Percentiles rank a stretch among this genome's conserved stretches.
Conservation (phyloP, 2,113 vertebrate species). For the Bujurquina vittata region DNA sequence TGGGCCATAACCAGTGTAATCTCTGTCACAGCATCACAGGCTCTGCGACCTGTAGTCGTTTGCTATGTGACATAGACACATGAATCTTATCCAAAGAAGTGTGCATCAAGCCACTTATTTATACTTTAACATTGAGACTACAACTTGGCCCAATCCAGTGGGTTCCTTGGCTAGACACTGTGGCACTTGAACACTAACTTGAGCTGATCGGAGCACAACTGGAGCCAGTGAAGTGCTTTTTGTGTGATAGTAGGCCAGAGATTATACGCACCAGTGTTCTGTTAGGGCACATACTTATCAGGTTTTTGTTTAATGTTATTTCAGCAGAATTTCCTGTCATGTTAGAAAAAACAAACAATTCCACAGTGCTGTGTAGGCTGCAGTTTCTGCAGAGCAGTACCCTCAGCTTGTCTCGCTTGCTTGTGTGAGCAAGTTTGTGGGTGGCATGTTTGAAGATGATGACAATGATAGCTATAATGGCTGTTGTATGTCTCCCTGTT, state of each 20-base stretch:
- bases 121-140: neutral
- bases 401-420: neutral
- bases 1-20: constrained; percentile 2
- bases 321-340: neutral
- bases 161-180: neutral
- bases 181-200: neutral
- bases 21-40: neutral
- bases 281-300: neutral
- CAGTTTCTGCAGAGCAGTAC: constrained; percentile 1
- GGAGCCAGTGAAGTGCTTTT: neutral
- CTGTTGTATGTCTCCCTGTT: constrained; percentile 56
- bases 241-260: neutral
- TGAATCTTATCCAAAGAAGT: neutral
- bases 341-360: neutral
- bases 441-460: constrained; percentile 60
- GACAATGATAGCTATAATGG: constrained; percentile 49
- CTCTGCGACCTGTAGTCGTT: constrained; percentile 1
- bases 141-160: neutral
- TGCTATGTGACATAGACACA: neutral
- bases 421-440: constrained; percentile 52
- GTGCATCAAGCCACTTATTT: neutral
- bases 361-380: neutral
- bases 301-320: neutral
- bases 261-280: neutral
- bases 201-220: neutral